Percentiles rank a stretch among this genome's conserved stretches.
phyloP scores from a whole-genome alignment of 2,113 vertebrate genomes.

The Sphyrna mokarran region DNA sequence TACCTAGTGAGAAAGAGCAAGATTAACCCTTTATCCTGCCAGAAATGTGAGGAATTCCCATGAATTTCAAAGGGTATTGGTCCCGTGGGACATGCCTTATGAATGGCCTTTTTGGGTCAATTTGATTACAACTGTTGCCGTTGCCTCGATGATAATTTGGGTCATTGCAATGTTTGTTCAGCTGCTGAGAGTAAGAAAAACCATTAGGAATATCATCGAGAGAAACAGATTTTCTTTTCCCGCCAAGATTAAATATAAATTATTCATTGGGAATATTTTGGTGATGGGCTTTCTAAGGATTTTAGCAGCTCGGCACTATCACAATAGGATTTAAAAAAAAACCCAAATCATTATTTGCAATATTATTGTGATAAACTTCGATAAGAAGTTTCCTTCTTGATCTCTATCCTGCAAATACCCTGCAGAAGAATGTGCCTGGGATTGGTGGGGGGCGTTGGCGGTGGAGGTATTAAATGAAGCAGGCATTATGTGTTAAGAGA shows the following conservation, averaged over 20 bases:
- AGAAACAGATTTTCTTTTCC: not conserved
- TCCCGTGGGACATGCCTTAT: not conserved
- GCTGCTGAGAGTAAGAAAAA: not conserved
- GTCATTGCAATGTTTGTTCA: conserved; percentile 21
- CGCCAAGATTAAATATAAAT: not conserved
- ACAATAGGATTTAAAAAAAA: not conserved
- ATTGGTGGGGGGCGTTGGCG: too few relatives aligned
- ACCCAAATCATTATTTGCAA: not conserved
- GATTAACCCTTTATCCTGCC: not conserved
- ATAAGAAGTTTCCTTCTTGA: not conserved
- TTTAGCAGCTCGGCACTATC: not conserved
- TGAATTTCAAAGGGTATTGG: not conserved
- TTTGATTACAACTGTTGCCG: not conserved
- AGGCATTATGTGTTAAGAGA: not conserved
- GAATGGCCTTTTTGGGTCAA: not conserved
- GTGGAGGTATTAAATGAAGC: not conserved
- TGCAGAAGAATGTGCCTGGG: not conserved
- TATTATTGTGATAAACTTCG: not conserved
- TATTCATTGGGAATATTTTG: conserved; percentile 24
- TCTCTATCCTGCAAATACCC: not conserved
- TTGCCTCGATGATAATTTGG: conserved; percentile 26
- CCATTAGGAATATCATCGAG: not conserved
- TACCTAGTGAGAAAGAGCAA: not conserved
- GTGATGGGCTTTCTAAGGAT: not conserved
- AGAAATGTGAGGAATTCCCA: not conserved